These are phyloP conservation scores for Vireo griseus DNA, from an alignment of 2,797 vertebrate genomes.

Conservation along the genomic window DNA sequence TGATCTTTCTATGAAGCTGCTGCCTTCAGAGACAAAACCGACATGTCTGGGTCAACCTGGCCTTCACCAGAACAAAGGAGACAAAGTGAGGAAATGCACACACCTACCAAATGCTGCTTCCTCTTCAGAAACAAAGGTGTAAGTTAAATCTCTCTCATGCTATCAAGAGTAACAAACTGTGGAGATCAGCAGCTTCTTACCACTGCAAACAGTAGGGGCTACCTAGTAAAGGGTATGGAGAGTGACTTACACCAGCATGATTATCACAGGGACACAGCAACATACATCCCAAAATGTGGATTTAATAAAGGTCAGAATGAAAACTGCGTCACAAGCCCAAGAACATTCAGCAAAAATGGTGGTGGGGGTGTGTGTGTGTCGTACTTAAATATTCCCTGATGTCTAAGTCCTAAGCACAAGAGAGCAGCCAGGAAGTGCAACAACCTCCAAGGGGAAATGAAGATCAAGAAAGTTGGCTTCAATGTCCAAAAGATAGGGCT, in stretches of 20 bases:
- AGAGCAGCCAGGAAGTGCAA: slow-evolving; percentile 10
- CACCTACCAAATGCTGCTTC: background rate
- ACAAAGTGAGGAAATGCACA: background rate
- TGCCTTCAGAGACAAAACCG: slow-evolving; percentile 7
- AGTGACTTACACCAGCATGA: background rate
- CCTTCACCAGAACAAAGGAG: slow-evolving; percentile 27
- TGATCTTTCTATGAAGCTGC: background rate
- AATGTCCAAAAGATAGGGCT: background rate
- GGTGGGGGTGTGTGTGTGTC: fast-evolving
- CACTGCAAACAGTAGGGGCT: background rate
- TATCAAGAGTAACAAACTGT: background rate
- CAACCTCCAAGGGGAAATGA: background rate
- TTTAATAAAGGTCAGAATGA: slow-evolving; percentile 1
- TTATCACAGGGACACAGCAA: background rate
- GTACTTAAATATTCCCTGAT: slow-evolving; percentile 19
- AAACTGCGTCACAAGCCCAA: background rate
- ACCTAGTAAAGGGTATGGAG: background rate
- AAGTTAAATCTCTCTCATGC: background rate
- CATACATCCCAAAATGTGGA: background rate
- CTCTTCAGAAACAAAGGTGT: slow-evolving; percentile 12
- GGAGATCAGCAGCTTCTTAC: background rate
- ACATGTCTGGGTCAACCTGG: background rate
- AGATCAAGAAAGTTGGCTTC: slow-evolving; percentile 3
- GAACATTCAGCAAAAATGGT: background rate
- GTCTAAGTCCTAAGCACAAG: background rate